These are phyloP conservation scores for Catocala sponsa DNA, from an alignment of 2,888 invertebrate species.

Conservation along the genomic window DNA sequence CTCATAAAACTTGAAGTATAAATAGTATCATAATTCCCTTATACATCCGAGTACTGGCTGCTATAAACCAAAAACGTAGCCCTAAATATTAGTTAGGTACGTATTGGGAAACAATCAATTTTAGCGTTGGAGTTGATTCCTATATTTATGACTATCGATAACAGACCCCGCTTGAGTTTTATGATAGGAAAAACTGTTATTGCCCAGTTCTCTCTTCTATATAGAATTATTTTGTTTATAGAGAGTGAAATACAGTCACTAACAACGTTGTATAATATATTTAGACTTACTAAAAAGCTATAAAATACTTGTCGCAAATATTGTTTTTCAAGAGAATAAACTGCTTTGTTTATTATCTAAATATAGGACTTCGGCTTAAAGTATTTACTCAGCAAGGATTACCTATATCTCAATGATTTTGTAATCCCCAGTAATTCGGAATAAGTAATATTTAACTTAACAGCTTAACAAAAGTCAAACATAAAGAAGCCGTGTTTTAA, in stretches of 20 bases:
- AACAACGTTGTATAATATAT: no score
- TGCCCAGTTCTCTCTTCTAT: conserved; percentile 20
- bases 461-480: conserved; percentile 49
- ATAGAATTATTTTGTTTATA: conserved; percentile 27
- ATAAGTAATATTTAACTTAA: conserved; percentile 26
- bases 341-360: no score
- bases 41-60: background rate
- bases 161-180: conserved; percentile 23
- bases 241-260: conserved; percentile 13
- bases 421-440: conserved; percentile 17
- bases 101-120: conserved; percentile 40
- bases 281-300: no score
- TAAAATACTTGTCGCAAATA: no score
- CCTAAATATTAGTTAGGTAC: conserved; percentile 27
- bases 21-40: no score
- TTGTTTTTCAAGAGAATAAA: no score
- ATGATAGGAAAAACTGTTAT: conserved; percentile 32
- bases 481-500: conserved; percentile 47
- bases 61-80: conserved; percentile 20
- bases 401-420: conserved; percentile 13
- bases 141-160: conserved; percentile 35
- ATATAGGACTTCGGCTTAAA: no score
- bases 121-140: conserved; percentile 26
- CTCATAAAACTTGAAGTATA: no score
- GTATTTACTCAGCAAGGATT: background rate